Conservation (phyloP, 2,797 vertebrate genomes). For the Danio aesculapii region DNA sequence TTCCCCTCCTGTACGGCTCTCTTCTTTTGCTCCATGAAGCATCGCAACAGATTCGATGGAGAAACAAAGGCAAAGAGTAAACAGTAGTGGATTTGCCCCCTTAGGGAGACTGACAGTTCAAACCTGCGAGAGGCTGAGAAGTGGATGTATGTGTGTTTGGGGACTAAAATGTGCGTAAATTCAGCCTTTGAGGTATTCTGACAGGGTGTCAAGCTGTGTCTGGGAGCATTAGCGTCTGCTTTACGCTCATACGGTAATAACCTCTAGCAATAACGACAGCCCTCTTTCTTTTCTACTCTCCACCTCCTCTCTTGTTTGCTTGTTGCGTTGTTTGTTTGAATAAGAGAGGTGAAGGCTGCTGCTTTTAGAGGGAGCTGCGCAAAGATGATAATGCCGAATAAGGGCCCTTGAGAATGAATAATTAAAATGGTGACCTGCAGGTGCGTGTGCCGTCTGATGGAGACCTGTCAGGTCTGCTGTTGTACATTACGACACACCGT, state of each 20-base stretch:
- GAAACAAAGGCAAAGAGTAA: constrained; percentile 60
- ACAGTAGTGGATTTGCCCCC: constrained; percentile 54
- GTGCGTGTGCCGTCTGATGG: constrained; percentile 57
- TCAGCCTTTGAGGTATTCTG: constrained; percentile 65
- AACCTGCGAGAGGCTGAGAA: constrained; percentile 49
- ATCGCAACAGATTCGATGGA: constrained; percentile 18
- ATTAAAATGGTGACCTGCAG: constrained; percentile 67
- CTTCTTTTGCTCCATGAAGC: constrained; percentile 43
- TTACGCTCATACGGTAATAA: constrained; percentile 59
- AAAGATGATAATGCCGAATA: constrained; percentile 43
- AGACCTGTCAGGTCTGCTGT: constrained; percentile 67
- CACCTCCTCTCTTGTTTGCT: constrained; percentile 44
- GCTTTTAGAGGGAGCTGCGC: constrained; percentile 45
- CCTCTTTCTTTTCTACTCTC: constrained; percentile 44
- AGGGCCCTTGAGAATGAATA: constrained; percentile 69
- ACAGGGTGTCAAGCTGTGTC: constrained; percentile 64
- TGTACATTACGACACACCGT: constrained; percentile 65
- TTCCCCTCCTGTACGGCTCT: background rate
- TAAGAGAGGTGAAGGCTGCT: constrained; percentile 46
- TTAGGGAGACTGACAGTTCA: constrained; percentile 59
- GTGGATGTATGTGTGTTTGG: constrained; percentile 48
- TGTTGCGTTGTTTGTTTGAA: constrained; percentile 63
- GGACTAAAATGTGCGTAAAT: constrained; percentile 60
- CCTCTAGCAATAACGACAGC: constrained; percentile 55
- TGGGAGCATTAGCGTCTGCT: constrained; percentile 60